phyloP scores from a whole-genome alignment of 2,888 invertebrate genomes.

The Metalampra italica region DNA sequence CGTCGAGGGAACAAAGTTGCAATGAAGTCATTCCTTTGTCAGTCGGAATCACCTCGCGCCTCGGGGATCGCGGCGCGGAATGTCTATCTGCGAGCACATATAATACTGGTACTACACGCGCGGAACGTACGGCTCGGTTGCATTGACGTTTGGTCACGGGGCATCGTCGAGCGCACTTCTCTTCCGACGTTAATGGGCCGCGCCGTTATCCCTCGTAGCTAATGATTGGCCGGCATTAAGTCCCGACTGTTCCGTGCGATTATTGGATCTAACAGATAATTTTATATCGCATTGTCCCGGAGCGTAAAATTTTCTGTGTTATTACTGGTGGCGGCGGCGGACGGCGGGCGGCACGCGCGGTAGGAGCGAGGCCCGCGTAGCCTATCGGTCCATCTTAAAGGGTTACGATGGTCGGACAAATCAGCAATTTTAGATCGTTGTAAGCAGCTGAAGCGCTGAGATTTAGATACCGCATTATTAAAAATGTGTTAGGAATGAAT shows the following conservation, averaged over 20 bases:
- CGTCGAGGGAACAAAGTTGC: conserved; percentile 32
- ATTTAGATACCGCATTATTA: background rate
- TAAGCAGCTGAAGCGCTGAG: conserved; percentile 8
- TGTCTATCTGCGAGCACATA: conserved; percentile 32
- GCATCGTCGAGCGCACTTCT: conserved; percentile 49
- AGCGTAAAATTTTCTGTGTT: conserved; percentile 77
- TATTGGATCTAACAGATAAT: conserved; percentile 79
- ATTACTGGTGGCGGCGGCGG: conserved; percentile 60
- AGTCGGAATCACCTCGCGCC: conserved; percentile 44
- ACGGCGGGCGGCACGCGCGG: conserved; percentile 22
- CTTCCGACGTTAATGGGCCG: conserved; percentile 51
- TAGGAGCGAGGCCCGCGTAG: conserved; percentile 25
- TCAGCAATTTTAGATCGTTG: conserved; percentile 40
- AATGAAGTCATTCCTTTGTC: conserved; percentile 74
- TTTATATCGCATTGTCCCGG: conserved; percentile 78
- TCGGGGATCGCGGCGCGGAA: conserved; percentile 50
- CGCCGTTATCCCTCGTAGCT: conserved; percentile 76
- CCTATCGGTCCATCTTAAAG: conserved; percentile 48
- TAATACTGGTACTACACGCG: no score
- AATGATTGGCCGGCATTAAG: conserved; percentile 79
- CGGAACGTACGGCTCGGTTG: conserved; percentile 48
- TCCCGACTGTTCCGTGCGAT: conserved; percentile 74
- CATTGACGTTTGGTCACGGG: conserved; percentile 77
- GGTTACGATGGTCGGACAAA: conserved; percentile 41
- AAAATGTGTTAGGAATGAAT: no score